phyloP scores from a whole-genome alignment of 2,888 invertebrate genomes.

The Trichopria drosophilae region DNA sequence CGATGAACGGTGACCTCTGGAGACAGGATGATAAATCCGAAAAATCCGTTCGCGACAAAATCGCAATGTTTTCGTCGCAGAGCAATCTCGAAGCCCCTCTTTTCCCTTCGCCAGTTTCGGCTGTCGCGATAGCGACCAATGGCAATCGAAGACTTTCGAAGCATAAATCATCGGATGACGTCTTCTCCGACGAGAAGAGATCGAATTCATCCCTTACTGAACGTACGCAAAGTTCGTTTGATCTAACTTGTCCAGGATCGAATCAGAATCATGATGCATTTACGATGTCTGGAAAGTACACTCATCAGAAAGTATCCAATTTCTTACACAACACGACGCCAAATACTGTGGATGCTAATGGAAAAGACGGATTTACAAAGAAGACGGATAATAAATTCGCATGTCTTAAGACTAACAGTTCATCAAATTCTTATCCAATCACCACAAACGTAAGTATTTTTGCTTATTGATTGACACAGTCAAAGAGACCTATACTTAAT shows the following conservation, averaged over 20 bases:
- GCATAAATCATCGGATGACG: conserved; percentile 57
- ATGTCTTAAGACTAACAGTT: too few species aligned
- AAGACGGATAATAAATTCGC: too few species aligned
- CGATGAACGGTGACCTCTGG: conserved; percentile 59
- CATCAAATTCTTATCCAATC: too few species aligned
- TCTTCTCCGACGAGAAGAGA: conserved; percentile 48
- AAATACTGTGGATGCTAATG: too few species aligned
- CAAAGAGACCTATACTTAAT: too few species aligned
- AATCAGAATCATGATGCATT: too few species aligned
- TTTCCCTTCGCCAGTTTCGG: conserved; percentile 43
- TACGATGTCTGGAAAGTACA: too few species aligned
- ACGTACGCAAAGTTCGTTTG: conserved; percentile 50
- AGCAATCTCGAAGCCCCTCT: conserved; percentile 46
- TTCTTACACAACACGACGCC: too few species aligned
- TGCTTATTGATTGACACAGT: too few species aligned
- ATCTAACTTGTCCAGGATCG: conserved; percentile 40
- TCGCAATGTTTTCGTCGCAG: conserved; percentile 77
- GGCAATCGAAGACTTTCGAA: conserved; percentile 59
- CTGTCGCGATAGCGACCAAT: conserved; percentile 50
- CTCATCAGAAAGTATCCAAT: too few species aligned
- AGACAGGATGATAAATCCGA: conserved; percentile 78
- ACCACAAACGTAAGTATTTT: too few species aligned
- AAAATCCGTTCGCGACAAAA: conserved; percentile 81
- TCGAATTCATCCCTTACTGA: conserved; percentile 41
- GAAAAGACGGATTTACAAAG: too few species aligned